Percentiles rank a stretch among this genome's conserved stretches.
These are phyloP conservation scores for Masticophis lateralis DNA, from an alignment of 2,797 vertebrate genomes.

Conservation along the genomic window DNA sequence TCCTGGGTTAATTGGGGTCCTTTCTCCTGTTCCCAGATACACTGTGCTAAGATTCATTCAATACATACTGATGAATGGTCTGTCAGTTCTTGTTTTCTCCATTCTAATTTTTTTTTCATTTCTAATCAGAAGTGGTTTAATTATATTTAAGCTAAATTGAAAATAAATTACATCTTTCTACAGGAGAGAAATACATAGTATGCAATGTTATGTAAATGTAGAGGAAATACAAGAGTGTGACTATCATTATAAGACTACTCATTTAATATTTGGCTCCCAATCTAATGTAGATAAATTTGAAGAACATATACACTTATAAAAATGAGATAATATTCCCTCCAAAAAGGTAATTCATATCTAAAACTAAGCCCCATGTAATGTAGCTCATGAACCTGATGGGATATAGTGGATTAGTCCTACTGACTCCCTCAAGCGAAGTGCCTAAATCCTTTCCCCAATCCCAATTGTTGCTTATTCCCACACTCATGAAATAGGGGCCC, in stretches of 20 bases:
- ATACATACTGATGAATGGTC: background rate
- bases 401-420: background rate
- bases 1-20: background rate
- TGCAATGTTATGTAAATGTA: background rate
- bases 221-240: background rate
- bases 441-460: background rate
- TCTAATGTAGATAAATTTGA: background rate
- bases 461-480: background rate
- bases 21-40: background rate
- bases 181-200: background rate
- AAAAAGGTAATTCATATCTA: background rate
- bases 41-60: background rate
- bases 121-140: slow-evolving; percentile 11
- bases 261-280: background rate
- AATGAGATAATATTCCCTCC: background rate
- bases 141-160: slow-evolving; percentile 3
- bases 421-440: background rate
- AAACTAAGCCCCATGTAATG: background rate
- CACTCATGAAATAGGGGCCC: background rate
- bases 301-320: background rate
- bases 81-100: background rate
- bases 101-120: background rate
- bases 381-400: background rate
- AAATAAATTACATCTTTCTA: background rate
- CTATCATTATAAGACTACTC: background rate